These are phyloP conservation scores for Patella caerulea DNA, from an alignment of 2,888 invertebrate species.

Conservation along the genomic window DNA sequence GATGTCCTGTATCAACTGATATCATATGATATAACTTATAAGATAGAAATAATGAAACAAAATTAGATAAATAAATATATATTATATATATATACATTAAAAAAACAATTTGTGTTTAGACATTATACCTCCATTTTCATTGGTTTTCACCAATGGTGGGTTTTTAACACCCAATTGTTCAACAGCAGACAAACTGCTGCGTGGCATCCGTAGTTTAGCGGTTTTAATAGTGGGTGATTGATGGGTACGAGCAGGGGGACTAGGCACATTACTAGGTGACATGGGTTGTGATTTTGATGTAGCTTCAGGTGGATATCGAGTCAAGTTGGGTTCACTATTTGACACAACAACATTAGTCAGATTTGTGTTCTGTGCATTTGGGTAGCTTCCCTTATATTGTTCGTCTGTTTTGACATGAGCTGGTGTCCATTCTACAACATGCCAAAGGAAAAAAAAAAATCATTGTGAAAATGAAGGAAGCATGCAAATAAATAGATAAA, in stretches of 20 bases:
- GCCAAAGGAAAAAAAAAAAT: constrained; percentile 7
- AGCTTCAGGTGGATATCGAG: background rate
- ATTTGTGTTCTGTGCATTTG: constrained; percentile 7
- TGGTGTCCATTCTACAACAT: constrained; percentile 9
- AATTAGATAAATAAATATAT: background rate
- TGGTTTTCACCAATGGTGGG: constrained; percentile 46
- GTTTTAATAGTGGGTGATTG: constrained; percentile 21
- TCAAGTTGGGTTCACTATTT: constrained; percentile 2
- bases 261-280: constrained; percentile 14
- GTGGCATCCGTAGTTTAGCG: constrained; percentile 30
- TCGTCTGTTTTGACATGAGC: background rate
- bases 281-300: constrained; percentile 16
- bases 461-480: constrained; percentile 7
- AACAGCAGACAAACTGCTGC: constrained; percentile 53
- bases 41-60: background rate
- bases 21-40: too few species aligned
- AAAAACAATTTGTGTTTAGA: too few species aligned
- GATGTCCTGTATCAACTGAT: too few species aligned
- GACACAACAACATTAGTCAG: background rate
- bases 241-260: constrained; percentile 20
- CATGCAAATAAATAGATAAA: background rate
- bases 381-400: background rate
- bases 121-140: constrained; percentile 46
- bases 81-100: too few species aligned
- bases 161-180: constrained; percentile 60